Evolutionary conservation across 2,888 invertebrate genomes (phyloP).

Genomic region (Hypsopygia costalis): DNA sequence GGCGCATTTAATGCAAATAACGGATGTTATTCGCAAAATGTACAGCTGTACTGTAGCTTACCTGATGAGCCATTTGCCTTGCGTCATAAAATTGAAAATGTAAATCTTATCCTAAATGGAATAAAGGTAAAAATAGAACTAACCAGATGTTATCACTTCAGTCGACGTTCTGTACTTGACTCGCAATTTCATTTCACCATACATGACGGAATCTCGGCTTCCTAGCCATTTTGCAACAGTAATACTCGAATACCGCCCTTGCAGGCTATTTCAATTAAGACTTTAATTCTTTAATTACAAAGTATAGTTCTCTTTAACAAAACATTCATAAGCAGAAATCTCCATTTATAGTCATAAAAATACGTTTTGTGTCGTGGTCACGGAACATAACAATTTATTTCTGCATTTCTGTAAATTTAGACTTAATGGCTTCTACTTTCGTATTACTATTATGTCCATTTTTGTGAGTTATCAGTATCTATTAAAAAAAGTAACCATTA

Average conservation of each 20-base stretch:
- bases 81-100: too few relatives aligned
- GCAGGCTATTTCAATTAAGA: constrained; percentile 18
- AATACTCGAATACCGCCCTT: constrained; percentile 29
- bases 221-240: constrained; percentile 48
- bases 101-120: not conserved
- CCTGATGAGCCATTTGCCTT: not conserved
- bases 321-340: constrained; percentile 22
- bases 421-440: constrained; percentile 3
- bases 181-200: constrained; percentile 36
- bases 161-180: constrained; percentile 24
- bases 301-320: constrained; percentile 14
- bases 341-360: constrained; percentile 50
- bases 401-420: constrained; percentile 14
- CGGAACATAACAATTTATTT: constrained; percentile 31
- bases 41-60: too few relatives aligned
- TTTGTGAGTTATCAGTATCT: not conserved
- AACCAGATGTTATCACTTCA: constrained; percentile 1
- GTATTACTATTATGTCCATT: not conserved
- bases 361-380: constrained; percentile 35
- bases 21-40: too few relatives aligned
- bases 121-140: not conserved
- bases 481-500: too few relatives aligned
- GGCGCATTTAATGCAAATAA: too few relatives aligned
- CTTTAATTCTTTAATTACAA: constrained; percentile 16
- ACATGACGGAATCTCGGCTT: constrained; percentile 37